A percentile compares a stretch with the other conserved stretches of the same genome.
phyloP scores from a whole-genome alignment of 2,797 vertebrate genomes.

The Gambelia wislizenii region DNA sequence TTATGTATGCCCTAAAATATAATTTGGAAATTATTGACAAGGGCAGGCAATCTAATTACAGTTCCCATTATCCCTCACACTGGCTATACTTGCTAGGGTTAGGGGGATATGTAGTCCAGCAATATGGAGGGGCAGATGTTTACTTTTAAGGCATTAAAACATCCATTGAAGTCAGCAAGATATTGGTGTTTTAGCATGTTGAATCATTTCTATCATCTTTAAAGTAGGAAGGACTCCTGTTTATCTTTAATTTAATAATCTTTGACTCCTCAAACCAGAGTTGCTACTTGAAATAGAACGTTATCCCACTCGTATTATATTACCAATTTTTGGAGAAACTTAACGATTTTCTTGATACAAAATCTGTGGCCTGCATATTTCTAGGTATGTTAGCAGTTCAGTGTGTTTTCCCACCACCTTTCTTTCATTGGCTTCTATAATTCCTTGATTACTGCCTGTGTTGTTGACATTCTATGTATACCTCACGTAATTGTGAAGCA shows the following conservation, averaged over 20 bases:
- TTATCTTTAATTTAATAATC: no score
- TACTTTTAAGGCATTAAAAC: not conserved
- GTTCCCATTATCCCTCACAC: not conserved
- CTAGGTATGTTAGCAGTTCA: not conserved
- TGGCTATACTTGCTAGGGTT: not conserved
- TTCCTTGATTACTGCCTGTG: no score
- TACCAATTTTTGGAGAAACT: not conserved
- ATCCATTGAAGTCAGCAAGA: not conserved
- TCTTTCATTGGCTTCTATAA: not conserved
- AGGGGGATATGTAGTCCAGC: not conserved
- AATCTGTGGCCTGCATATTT: not conserved
- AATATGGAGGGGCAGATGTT: not conserved
- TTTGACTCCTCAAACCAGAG: not conserved
- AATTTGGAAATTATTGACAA: not conserved
- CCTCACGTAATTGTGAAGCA: not conserved
- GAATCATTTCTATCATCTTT: not conserved
- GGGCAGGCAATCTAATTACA: not conserved
- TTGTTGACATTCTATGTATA: not conserved
- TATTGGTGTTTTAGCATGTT: not conserved
- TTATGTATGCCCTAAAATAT: not conserved
- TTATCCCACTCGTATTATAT: not conserved
- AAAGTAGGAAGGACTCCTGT: not conserved
- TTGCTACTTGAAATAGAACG: not conserved
- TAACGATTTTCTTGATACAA: not conserved
- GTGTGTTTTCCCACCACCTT: not conserved